Evolutionary conservation across 2,888 invertebrate species (phyloP).

Genomic region (Pollenia griseotomentosa): DNA sequence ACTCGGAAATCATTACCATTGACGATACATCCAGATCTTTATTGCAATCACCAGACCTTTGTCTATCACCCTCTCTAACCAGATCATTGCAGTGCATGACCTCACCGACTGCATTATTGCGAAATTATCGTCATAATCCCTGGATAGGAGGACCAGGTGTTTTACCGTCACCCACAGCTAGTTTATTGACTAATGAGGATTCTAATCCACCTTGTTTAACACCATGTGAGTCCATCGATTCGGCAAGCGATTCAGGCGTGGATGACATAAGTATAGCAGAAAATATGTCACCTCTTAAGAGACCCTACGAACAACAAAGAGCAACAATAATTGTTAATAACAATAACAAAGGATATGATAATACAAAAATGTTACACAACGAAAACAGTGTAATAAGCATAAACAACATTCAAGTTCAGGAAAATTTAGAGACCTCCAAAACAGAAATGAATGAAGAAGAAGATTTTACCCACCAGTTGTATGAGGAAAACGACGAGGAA

Average conservation of each 20-base stretch:
- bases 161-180: constrained; percentile 77
- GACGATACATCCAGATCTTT: constrained; percentile 74
- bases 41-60: constrained; percentile 59
- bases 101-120: constrained; percentile 77
- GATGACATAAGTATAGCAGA: constrained; percentile 79
- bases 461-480: constrained; percentile 6
- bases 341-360: constrained; percentile 1
- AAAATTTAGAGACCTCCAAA: not conserved
- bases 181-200: constrained; percentile 76
- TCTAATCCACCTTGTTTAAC: constrained; percentile 78
- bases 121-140: constrained; percentile 81
- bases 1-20: constrained; percentile 75
- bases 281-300: constrained; percentile 67
- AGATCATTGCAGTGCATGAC: constrained; percentile 77
- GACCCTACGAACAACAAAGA: constrained; percentile 56
- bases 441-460: constrained; percentile 1
- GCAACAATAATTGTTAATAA: not conserved
- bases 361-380: constrained; percentile 9
- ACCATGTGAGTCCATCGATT: constrained; percentile 79
- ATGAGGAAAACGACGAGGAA: constrained; percentile 13
- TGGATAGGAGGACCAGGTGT: constrained; percentile 81
- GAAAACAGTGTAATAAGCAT: constrained; percentile 13
- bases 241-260: constrained; percentile 81
- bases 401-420: not conserved
- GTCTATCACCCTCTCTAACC: constrained; percentile 61